Conservation (phyloP, 2,888 invertebrate species). For the Zaprionus lineosus region DNA sequence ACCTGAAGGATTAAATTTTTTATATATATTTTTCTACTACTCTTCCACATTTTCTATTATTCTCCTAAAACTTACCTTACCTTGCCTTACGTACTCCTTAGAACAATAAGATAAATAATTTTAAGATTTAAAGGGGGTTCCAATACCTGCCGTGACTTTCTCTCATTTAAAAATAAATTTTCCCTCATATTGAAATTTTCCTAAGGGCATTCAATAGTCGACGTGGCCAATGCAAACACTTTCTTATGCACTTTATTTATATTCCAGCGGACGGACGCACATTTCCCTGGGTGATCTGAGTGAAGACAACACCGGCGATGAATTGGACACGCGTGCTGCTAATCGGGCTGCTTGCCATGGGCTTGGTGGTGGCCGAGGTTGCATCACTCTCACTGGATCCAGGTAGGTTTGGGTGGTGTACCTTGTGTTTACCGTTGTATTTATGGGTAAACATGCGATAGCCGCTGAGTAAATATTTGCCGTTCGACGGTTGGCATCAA, state of each 20-base stretch:
- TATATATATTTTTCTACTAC: no score
- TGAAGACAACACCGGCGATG: conserved; percentile 66
- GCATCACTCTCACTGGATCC: conserved; percentile 82
- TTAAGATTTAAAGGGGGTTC: no score
- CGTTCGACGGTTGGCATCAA: conserved; percentile 42
- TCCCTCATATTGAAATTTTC: no score
- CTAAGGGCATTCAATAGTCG: no score
- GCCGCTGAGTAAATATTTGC: conserved; percentile 61
- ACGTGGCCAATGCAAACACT: no score
- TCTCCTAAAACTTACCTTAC: no score
- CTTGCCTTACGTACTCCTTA: no score
- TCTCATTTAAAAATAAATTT: no score
- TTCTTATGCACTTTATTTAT: conserved; percentile 48
- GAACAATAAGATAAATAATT: no score
- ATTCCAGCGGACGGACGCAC: conserved; percentile 63
- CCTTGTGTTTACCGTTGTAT: conserved; percentile 53
- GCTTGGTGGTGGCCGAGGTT: conserved; percentile 75
- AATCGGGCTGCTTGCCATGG: conserved; percentile 63
- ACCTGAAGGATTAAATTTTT: no score
- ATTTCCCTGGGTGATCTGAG: conserved; percentile 26
- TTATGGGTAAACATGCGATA: conserved; percentile 58
- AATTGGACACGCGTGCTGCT: conserved; percentile 76
- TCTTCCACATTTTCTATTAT: no score
- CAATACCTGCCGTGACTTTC: no score
- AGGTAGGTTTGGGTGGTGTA: conserved; percentile 72